phyloP scores from a whole-genome alignment of 2,113 vertebrate species.

The Odontesthes bonariensis region DNA sequence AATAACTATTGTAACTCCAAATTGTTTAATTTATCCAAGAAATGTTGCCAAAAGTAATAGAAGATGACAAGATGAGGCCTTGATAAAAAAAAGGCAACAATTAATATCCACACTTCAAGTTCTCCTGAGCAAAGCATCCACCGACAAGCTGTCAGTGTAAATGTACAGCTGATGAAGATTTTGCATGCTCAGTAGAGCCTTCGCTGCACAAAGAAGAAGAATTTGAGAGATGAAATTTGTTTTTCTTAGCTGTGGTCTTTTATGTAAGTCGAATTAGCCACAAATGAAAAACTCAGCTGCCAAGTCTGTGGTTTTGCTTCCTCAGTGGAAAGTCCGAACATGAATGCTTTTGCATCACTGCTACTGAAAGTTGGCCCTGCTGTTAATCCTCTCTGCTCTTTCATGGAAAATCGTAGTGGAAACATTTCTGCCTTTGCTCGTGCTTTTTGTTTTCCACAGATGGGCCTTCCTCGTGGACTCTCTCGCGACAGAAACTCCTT shows the following conservation, averaged over 20 bases:
- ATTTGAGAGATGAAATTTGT: slow-evolving; percentile 1
- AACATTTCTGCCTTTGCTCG: slow-evolving; percentile 49
- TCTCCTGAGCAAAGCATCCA: not conserved
- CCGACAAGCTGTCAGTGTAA: not conserved
- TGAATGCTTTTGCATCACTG: slow-evolving; percentile 12
- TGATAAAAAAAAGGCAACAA: too few species aligned
- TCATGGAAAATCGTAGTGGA: slow-evolving; percentile 61
- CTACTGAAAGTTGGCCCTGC: slow-evolving; percentile 27
- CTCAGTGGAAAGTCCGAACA: slow-evolving; percentile 64
- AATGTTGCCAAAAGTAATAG: too few species aligned
- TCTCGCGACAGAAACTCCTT: not conserved
- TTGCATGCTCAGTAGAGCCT: slow-evolving; percentile 14
- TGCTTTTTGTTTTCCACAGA: slow-evolving; percentile 28
- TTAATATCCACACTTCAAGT: too few species aligned
- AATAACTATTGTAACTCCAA: too few species aligned
- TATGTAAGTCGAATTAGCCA: slow-evolving; percentile 31
- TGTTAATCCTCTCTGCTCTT: slow-evolving; percentile 45
- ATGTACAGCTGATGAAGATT: not conserved
- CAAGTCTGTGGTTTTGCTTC: slow-evolving; percentile 59
- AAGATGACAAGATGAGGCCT: too few species aligned
- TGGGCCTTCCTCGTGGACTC: not conserved
- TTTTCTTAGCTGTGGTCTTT: slow-evolving; percentile 38
- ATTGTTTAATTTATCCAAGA: too few species aligned
- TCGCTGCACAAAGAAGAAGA: not conserved
- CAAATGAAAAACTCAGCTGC: slow-evolving; percentile 33